Evolutionary conservation across 2,797 vertebrate species (phyloP), one percentile per base, ranked within the genome.

Genomic region (Acanthurus tractus): DNA sequence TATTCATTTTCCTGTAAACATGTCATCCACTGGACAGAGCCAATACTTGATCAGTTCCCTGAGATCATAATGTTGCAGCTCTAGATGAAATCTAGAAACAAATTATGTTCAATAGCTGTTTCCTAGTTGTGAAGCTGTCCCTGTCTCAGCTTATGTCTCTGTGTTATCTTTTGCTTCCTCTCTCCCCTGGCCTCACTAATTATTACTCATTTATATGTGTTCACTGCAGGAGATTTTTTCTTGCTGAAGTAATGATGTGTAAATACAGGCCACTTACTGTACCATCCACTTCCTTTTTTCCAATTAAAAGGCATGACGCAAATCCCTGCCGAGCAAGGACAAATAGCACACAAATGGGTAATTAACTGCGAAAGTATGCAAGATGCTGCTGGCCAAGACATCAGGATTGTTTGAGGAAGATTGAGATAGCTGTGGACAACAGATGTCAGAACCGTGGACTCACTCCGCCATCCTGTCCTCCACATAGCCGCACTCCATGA

Each of bases 261-360:
- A 85, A 82, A 87, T 78, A 53, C 78, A 80, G 70, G 63, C 79
- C 84, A 81, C 88, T 92, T 86, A 87, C 66, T 81, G 61, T 82
- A 88, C 66, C 59, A 84, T 82, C 77, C 59, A 66, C 75, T 90
- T 89, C 70, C 77, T 87, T 57, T 87, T 87, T 82, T 91, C 80
- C 82, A 88, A 87, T 93, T 91, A 83, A 71, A 74, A 71, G 78
- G 50, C 78, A 81, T 70, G 83, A 83, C 83, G 81, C 76, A 82
- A 86, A 79, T 88, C 84, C 81, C 89, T 0, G 15, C 76, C 68
- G 89, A 88, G 82, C 74, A 66, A 79, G 74, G 78, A 83, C 88
- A 86, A 86, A 87, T 65, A 75, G 57, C 49, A 18, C 50, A 61
- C 61, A 80, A 85, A 86, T 34, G 62, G 63, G n/a, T 85, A 83